Evolutionary conservation across 2,888 invertebrate genomes (phyloP), one percentile per base, ranked within the genome.

Genomic region (Platycheirus albimanus): DNA sequence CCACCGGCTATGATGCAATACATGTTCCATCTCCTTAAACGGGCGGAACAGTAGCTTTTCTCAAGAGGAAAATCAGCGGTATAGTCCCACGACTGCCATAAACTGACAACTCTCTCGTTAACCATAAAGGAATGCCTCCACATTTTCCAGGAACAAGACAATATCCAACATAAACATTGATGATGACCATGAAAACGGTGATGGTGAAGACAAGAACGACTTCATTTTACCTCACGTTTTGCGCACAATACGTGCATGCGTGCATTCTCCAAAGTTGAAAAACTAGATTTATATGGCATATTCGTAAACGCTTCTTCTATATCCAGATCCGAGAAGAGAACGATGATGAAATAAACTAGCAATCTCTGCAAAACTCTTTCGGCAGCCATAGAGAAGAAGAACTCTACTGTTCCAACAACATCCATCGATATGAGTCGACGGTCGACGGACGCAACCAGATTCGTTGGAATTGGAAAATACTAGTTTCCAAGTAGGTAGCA

Each of bases 221-320:
- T 20, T 19, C 41, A 63, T 58, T 19, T 15, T 49, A 69, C 52
- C 67, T 33, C 15, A 19, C 15, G 28, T 19, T 19, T 33, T 30
- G 10, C n/a, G n/a, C 17, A 43, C 17, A 28, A 61, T 10, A 17
- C 28, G 47, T 77, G 75, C 75, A 75, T 74, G 49, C 38, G 54
- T 63, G 74, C 45, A 43, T 67, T 79, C 38, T 43, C 4, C 17
- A 28, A 69, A 80, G 63, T 56, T 51, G 75, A 75, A 64, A 41
- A 75, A 69, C 80, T 41, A 56, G 75, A 80, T 75, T 80, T 30
- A 51, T 80, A 51, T 80, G 24, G 41, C 41, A 63, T n/a, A n/a
- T 74, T 74, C 6, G 51, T 15, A 24, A 30, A 11, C 41, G 33
- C 41, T 43, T 41, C 10, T n/a, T 45, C 15, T 45, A 56, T 8